Evolutionary conservation across 2,888 invertebrate genomes (phyloP).

Genomic region (Hyles lineata): DNA sequence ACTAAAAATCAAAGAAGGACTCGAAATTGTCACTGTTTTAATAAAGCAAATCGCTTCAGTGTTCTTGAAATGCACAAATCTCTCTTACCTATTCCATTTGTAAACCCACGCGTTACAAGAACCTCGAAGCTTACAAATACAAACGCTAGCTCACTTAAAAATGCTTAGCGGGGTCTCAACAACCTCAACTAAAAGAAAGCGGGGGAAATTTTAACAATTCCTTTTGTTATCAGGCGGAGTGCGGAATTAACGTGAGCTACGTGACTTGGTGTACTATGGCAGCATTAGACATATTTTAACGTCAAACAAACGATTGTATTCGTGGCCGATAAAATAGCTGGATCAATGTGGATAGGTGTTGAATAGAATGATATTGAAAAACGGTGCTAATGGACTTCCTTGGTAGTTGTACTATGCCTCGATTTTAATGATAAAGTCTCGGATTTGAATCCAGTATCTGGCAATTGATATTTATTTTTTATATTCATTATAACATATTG

Average conservation of each 20-base stretch:
- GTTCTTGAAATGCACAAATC: neutral
- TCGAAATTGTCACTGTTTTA: neutral
- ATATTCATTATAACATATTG: no score
- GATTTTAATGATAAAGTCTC: no score
- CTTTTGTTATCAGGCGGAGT: slow-evolving; percentile 27
- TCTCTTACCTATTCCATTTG: neutral
- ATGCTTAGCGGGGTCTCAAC: slow-evolving; percentile 21
- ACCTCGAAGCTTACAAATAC: neutral
- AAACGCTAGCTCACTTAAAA: slow-evolving; percentile 19
- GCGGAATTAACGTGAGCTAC: slow-evolving; percentile 59
- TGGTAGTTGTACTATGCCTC: no score
- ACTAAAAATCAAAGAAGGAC: no score
- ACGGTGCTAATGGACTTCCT: no score
- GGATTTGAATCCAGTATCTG: no score
- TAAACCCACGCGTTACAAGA: neutral
- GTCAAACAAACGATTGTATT: slow-evolving; percentile 28
- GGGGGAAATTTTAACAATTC: slow-evolving; percentile 32
- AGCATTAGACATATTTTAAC: slow-evolving; percentile 30
- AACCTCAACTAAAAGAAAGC: slow-evolving; percentile 11
- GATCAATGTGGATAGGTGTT: neutral
- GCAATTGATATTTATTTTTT: no score
- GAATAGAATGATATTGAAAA: neutral
- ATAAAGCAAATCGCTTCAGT: neutral
- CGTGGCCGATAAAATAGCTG: slow-evolving; percentile 2
- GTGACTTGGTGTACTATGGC: slow-evolving; percentile 47